Evolutionary conservation across 37 sponge, comb jelly and placozoan species (phyloP).

Genomic region (Mnemiopsis leidyi): DNA sequence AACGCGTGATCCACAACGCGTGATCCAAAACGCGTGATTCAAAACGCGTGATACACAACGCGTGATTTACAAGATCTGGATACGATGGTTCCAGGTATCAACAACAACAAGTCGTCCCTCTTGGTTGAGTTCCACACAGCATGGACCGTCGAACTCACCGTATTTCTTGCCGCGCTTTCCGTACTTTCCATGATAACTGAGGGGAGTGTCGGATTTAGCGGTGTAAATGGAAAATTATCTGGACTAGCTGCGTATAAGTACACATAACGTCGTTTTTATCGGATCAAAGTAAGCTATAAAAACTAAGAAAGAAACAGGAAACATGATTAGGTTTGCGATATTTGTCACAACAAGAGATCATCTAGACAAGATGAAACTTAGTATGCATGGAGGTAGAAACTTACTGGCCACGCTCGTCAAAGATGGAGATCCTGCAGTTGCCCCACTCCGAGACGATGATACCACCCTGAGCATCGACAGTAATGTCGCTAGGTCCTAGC

Average conservation of each 20-base stretch:
- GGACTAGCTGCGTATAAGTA: no score
- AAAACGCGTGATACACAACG: no score
- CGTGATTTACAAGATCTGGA: constrained; percentile 66
- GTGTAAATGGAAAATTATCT: no score
- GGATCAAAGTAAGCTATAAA: no score
- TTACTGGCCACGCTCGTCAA: constrained; percentile 51
- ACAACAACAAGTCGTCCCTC: constrained; percentile 58
- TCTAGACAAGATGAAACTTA: no score
- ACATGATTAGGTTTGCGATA: no score
- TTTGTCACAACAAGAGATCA: no score
- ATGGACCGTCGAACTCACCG: constrained; percentile 55
- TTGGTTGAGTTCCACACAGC: constrained; percentile 59
- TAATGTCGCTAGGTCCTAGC: constrained; percentile 59
- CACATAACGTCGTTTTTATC: no score
- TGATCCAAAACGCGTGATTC: no score
- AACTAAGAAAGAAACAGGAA: no score
- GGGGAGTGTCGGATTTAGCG: not conserved
- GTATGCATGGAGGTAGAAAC: no score
- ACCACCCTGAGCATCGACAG: constrained; percentile 54
- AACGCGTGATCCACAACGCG: no score
- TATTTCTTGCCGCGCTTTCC: constrained; percentile 55
- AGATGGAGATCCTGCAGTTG: constrained; percentile 63
- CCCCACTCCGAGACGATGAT: constrained; percentile 59
- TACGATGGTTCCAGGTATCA: constrained; percentile 57
- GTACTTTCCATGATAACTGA: constrained; percentile 47